Percentiles rank a stretch among this genome's conserved stretches.
Conservation (phyloP, 2,888 invertebrate genomes). For the Thumatha senex region DNA sequence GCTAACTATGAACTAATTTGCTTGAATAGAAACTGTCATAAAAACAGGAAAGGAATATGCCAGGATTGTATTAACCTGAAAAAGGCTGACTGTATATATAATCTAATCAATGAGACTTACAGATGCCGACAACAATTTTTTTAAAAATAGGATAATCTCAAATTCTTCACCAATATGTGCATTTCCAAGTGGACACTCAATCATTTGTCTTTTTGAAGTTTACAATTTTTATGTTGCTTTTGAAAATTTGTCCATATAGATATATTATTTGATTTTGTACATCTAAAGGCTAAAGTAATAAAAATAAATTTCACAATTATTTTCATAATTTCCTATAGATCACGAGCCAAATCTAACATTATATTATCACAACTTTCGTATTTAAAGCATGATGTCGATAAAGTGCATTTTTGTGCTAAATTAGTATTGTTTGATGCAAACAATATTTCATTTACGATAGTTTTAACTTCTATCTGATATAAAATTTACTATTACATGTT, state of each 20-base stretch:
- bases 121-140: too few relatives aligned
- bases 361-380: conserved; percentile 65
- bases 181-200: too few relatives aligned
- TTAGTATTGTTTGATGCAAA: conserved; percentile 28
- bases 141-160: too few relatives aligned
- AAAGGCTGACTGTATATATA: too few relatives aligned
- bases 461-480: not conserved
- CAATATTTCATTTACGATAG: conserved; percentile 15
- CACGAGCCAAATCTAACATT: conserved; percentile 41
- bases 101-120: too few relatives aligned
- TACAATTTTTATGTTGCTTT: not conserved
- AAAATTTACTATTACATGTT: not conserved
- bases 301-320: not conserved
- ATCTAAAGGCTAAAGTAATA: not conserved
- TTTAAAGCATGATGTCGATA: conserved; percentile 54
- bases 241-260: not conserved
- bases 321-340: conserved; percentile 14
- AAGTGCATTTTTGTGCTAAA: conserved; percentile 55
- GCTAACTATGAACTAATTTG: too few relatives aligned
- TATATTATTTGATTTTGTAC: not conserved
- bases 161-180: too few relatives aligned
- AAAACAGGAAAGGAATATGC: too few relatives aligned
- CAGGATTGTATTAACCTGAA: too few relatives aligned
- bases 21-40: too few relatives aligned
- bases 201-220: too few relatives aligned